phyloP scores from a whole-genome alignment of 2,797 vertebrate species.

The Amniataba percoides region DNA sequence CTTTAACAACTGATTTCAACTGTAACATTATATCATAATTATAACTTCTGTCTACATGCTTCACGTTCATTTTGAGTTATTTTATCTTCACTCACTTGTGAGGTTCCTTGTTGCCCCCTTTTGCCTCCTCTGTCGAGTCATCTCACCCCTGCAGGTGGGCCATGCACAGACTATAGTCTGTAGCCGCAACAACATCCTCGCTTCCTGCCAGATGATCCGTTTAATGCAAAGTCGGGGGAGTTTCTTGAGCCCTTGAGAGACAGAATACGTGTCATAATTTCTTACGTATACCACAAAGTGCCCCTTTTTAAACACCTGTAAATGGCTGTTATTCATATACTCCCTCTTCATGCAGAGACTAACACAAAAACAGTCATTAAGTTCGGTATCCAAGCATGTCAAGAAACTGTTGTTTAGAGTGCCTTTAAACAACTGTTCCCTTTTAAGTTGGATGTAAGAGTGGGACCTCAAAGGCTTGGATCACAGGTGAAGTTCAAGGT shows the following conservation, averaged over 20 bases:
- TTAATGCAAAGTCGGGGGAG: neutral
- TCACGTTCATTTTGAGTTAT: slow-evolving; percentile 52
- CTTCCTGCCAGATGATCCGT: slow-evolving; percentile 29
- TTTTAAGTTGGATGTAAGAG: slow-evolving; percentile 25
- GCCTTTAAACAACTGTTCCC: slow-evolving; percentile 31
- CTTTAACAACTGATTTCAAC: slow-evolving; percentile 16
- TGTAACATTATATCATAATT: slow-evolving; percentile 38
- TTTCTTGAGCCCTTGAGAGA: slow-evolving; percentile 4
- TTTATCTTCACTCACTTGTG: slow-evolving; percentile 40
- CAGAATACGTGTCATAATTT: neutral
- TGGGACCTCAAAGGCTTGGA: slow-evolving; percentile 23
- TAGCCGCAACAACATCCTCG: neutral
- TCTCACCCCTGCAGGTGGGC: slow-evolving; percentile 10
- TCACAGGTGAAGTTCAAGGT: slow-evolving; percentile 57
- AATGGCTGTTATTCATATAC: slow-evolving; percentile 29
- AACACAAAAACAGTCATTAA: neutral
- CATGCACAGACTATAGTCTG: neutral
- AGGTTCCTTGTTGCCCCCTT: slow-evolving; percentile 48
- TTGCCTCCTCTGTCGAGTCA: neutral
- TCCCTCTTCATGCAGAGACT: slow-evolving; percentile 5
- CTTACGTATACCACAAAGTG: slow-evolving; percentile 15
- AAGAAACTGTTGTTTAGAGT: neutral
- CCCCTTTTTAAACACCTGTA: slow-evolving; percentile 12
- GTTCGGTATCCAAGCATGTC: slow-evolving; percentile 16
- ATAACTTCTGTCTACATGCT: slow-evolving; percentile 44